These are phyloP conservation scores for Perodicticus potto DNA, from an alignment of 2,797 vertebrate species.

Conservation along the genomic window DNA sequence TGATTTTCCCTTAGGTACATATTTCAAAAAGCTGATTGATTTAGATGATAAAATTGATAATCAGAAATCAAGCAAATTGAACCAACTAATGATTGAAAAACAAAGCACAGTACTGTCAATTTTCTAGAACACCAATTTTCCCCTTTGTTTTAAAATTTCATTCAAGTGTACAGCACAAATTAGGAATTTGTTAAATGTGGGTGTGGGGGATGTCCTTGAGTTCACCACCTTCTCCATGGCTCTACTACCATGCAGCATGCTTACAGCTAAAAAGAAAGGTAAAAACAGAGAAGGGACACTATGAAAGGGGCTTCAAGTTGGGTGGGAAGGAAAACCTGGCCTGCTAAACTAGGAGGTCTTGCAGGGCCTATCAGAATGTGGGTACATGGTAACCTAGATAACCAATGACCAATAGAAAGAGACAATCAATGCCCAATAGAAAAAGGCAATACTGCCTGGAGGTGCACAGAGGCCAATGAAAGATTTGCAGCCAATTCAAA, in stretches of 20 bases:
- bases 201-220: neutral
- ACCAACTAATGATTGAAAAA: neutral
- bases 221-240: neutral
- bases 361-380: too few species aligned
- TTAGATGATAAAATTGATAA: conserved; percentile 50
- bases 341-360: too few species aligned
- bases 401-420: too few species aligned
- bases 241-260: neutral
- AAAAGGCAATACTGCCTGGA: too few species aligned
- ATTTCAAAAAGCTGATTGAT: conserved; percentile 31
- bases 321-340: too few species aligned
- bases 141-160: neutral
- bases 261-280: conserved; percentile 65
- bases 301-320: too few species aligned
- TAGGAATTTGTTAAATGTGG: neutral
- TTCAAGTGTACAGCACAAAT: neutral
- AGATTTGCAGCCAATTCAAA: too few species aligned
- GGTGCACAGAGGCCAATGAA: too few species aligned
- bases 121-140: neutral
- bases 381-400: too few species aligned
- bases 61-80: conserved; percentile 38
- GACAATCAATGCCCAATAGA: too few species aligned
- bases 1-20: neutral
- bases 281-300: neutral
- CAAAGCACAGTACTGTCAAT: neutral